A percentile compares a stretch with the other conserved stretches of the same genome.
These are phyloP conservation scores for Isoperla grammatica DNA, from an alignment of 2,888 invertebrate species.

Conservation along the genomic window DNA sequence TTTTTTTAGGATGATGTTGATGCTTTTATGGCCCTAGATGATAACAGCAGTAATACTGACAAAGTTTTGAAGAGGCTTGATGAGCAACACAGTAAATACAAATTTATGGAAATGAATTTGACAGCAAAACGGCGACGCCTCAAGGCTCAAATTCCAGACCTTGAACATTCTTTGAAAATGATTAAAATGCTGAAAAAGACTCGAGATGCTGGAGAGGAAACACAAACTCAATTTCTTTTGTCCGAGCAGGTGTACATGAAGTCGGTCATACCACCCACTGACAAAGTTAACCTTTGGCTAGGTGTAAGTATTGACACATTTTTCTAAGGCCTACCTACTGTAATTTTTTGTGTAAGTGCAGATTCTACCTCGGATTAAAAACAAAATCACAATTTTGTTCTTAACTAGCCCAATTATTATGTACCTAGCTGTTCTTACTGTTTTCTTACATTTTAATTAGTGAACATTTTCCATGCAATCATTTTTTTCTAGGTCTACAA, in stretches of 20 bases:
- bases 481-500: too few relatives aligned
- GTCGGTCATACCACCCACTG: conserved; percentile 82
- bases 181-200: conserved; percentile 81
- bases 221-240: conserved; percentile 84
- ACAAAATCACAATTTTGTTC: too few relatives aligned
- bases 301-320: conserved; percentile 45
- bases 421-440: too few relatives aligned
- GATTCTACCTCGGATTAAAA: too few relatives aligned
- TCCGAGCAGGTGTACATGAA: conserved; percentile 88
- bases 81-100: conserved; percentile 93
- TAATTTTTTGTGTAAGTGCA: too few relatives aligned
- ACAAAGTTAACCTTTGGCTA: conserved; percentile 70
- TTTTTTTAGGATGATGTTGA: conserved; percentile 85
- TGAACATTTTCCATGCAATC: too few relatives aligned
- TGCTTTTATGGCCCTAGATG: conserved; percentile 77
- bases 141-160: conserved; percentile 89
- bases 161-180: conserved; percentile 86
- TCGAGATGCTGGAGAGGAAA: conserved; percentile 57
- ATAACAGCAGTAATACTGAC: conserved; percentile 77
- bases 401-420: too few relatives aligned
- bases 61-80: conserved; percentile 80
- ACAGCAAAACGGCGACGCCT: conserved; percentile 79
- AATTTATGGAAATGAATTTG: conserved; percentile 93
- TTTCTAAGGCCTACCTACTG: not conserved
- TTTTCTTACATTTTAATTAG: too few relatives aligned